Evolutionary conservation across 2,888 invertebrate species (phyloP), one percentile per base, ranked within the genome.

Genomic region (Hofmannophila pseudospretella): DNA sequence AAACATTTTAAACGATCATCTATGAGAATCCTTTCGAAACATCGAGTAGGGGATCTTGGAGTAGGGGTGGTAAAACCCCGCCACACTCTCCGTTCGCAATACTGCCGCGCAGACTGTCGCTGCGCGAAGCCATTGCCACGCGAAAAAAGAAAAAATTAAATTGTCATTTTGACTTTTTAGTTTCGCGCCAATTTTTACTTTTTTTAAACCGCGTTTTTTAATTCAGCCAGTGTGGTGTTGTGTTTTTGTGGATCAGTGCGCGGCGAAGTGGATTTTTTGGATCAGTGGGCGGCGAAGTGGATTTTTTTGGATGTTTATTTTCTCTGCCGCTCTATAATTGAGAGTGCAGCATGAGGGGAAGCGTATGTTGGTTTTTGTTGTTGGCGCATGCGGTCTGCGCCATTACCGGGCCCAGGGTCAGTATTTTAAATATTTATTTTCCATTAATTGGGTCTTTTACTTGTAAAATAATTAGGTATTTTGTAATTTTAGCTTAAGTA

Each of bases 31-130:
- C 84, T 86, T 85, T 84, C 84, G 76, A 82, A 85, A 85, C 58
- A 47, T 44, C 55, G 54, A 77, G 81, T 67, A 75, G 79, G 79
- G 80, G 76, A 58, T 58, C 49, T 35, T 52, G 64, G 73, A 79
- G 85, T 74, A 84, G 86, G 85, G 81, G 79, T 73, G 80, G 82
- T 85, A 84, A 85, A 86, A 86, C 76, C 55, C 58, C 66, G 66
- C 62, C 70, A 59, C 71, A 58, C 46, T 54, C 62, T 67, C 65
- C 63, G 67, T 66, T 46, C 69, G 67, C 71, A 67, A 58, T 79
- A 86, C 70, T 81, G 62, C 61, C 61, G 64, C 54, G 46, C 52
- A 54, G 66, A 64, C 75, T 62, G 66, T 63, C 66, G 73, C 54
- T 67, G 77, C 64, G 74, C 57, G 68, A 65, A 66, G 67, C 63